Base-by-base conservation (phyloP, 2,888 invertebrate genomes). In the Yponomeuta sedellus region DNA sequence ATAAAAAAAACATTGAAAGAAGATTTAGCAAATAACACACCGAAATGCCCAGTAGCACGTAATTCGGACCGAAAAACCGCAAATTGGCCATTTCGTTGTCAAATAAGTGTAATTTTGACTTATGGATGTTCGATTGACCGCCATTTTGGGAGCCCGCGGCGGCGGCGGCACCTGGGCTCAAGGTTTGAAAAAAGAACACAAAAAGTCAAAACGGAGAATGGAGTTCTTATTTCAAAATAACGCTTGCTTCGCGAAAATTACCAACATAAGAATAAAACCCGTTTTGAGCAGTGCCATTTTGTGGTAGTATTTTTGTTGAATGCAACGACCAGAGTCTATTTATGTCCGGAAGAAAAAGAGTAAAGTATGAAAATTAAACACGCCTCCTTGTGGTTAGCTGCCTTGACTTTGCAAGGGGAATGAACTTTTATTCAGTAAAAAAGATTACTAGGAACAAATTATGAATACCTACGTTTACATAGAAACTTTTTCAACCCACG, bases 161-260 rank as follows among this genome's bases (percentile, higher is more conserved):
- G 22, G 62, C 25, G 1, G 34, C 25, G n/a, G 61, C 34, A 34
- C 82, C 74, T 68, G 69, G 73, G 73, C 80, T 77, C 71, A 71
- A 75, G 75, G 77, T 75, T 72, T 74, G 76, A 78, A 75, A 74
- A 74, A 75, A 56, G 75, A 75, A 75, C 56, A 62, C 19, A 62
- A 16, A 34, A 28, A 16, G 10, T 25, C 20, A 62, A 62, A 6
- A 25, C 28, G 62, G 10, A 4, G 25, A 20, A 20, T 59, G n/a
- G 59, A 5, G 22, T 20, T 19, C 11, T 59, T 22, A 10, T 22
- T 20, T 59, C 10, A 22, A 25, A 59, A 22, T 59, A 59, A 59
- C 25, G 59, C 25, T 20, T 59, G 71, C 68, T 67, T 68, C 66
- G 66, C 68, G 66, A 73, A 77, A 77, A 74, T 72, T 34, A 6